Conservation (phyloP, 2,888 invertebrate species). For the Seira musarum region DNA sequence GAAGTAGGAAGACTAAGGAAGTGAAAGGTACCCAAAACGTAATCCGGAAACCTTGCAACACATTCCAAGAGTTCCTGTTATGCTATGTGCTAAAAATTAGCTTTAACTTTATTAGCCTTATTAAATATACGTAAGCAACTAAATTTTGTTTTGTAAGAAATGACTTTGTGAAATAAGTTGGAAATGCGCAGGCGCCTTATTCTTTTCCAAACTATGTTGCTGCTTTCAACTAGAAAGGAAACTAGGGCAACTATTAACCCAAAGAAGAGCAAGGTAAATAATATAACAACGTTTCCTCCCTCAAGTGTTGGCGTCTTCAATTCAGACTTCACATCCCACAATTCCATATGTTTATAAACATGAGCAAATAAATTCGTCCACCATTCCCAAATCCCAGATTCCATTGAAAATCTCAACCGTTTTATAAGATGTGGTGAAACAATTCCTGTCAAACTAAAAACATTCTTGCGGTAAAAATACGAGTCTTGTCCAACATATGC, state of each 20-base stretch:
- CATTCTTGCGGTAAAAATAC: background rate
- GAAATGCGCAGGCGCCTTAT: too few relatives aligned
- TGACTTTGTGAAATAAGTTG: too few relatives aligned
- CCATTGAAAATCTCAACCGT: background rate
- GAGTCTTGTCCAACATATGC: background rate
- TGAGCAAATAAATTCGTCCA: background rate
- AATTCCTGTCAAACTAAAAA: background rate
- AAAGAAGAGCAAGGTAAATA: background rate
- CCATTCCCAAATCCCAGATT: background rate
- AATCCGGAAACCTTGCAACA: too few relatives aligned
- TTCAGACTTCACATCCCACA: background rate
- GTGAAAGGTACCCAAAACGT: too few relatives aligned
- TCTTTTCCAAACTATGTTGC: too few relatives aligned
- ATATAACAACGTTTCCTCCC: background rate
- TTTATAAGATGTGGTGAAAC: background rate
- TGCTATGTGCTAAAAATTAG: too few relatives aligned
- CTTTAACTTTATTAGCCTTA: too few relatives aligned
- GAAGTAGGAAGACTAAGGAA: too few relatives aligned
- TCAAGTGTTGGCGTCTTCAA: background rate
- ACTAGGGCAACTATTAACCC: background rate
- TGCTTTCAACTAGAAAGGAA: too few relatives aligned
- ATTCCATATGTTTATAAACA: background rate
- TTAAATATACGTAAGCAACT: too few relatives aligned
- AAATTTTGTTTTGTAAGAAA: too few relatives aligned
- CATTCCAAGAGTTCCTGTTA: too few relatives aligned